Conservation (phyloP, 2,113 vertebrate species). For the Amia ocellicauda region DNA sequence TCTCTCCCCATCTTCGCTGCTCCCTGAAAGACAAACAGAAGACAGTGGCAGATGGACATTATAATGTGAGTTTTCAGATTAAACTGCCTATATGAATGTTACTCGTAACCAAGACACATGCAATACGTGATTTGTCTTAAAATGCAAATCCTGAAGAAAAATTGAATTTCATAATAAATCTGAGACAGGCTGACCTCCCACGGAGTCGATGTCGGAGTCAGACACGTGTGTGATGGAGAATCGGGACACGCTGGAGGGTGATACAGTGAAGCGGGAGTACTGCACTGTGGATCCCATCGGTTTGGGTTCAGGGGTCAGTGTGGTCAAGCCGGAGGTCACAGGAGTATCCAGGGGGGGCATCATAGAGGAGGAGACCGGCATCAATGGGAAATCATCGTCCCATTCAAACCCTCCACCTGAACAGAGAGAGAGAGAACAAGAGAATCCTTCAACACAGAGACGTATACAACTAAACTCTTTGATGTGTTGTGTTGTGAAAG, state of each 20-base stretch:
- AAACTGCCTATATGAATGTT: no score
- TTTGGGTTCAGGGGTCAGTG: slow-evolving; percentile 48
- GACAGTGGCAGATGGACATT: no score
- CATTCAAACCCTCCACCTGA: slow-evolving; percentile 67
- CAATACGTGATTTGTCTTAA: no score
- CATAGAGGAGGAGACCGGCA: slow-evolving; percentile 63
- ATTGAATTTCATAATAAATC: slow-evolving; percentile 16
- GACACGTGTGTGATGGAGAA: slow-evolving; percentile 96
- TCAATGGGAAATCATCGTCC: slow-evolving; percentile 60
- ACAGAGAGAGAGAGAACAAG: background rate
- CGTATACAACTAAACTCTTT: no score
- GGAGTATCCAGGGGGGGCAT: slow-evolving; percentile 34
- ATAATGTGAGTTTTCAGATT: no score
- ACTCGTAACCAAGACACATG: no score
- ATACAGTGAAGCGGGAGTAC: slow-evolving; percentile 87
- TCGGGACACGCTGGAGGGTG: slow-evolving; percentile 75
- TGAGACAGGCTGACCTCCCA: slow-evolving; percentile 69
- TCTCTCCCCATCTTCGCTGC: slow-evolving; percentile 59
- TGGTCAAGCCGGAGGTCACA: slow-evolving; percentile 32
- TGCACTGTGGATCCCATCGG: slow-evolving; percentile 49
- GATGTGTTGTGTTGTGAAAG: no score
- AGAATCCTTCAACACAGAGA: slow-evolving; percentile 17
- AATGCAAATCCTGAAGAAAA: no score
- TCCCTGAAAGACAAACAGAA: slow-evolving; percentile 48
- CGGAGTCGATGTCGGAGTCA: slow-evolving; percentile 76